Conservation (phyloP, 2,113 vertebrate species). For the Catagonus wagneri region DNA sequence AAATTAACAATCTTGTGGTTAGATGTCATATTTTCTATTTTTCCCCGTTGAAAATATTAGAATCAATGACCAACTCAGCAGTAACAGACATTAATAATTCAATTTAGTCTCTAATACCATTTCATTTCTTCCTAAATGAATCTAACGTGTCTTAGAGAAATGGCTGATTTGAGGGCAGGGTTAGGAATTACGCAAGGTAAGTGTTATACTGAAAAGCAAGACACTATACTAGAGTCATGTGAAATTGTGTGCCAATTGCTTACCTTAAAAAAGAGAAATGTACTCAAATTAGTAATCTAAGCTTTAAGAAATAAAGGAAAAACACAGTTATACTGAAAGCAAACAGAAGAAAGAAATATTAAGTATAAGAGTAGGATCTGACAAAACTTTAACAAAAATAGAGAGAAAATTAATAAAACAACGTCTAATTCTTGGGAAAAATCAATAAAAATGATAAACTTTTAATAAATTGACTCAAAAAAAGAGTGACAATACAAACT, state of each 20-base stretch:
- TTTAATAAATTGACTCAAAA: background rate
- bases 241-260: background rate
- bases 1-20: background rate
- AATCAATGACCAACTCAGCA: background rate
- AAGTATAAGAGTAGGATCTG: background rate
- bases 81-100: background rate
- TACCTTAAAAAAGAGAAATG: background rate
- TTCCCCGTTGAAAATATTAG: background rate
- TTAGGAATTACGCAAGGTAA: background rate
- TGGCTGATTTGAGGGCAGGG: background rate
- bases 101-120: background rate
- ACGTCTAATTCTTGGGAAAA: background rate
- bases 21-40: background rate
- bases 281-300: background rate
- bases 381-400: background rate
- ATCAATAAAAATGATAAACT: background rate
- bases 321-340: background rate
- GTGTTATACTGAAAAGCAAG: background rate
- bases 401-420: background rate
- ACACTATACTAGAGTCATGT: background rate
- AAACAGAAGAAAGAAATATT: background rate
- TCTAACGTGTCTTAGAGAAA: background rate
- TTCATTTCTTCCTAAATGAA: background rate
- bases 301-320: background rate
- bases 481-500: background rate